phyloP scores from a whole-genome alignment of 37 sponge, comb jelly and placozoan species.

The Petrosia ficiformis region DNA sequence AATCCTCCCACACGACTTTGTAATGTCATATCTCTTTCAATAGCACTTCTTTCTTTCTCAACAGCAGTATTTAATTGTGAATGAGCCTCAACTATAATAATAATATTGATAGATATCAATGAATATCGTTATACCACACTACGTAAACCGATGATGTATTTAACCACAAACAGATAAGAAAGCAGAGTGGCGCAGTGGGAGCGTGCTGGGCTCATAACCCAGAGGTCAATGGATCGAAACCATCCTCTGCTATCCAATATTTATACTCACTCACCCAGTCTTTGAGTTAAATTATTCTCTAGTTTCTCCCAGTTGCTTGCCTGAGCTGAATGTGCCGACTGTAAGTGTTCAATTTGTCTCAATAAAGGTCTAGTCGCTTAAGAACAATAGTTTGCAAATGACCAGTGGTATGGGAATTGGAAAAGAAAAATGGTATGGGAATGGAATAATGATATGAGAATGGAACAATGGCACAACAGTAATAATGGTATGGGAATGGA shows the following conservation, averaged over 20 bases:
- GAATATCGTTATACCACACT: background rate
- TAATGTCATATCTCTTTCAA: conserved; percentile 49
- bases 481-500: conserved; percentile 2
- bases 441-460: background rate
- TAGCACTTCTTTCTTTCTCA: conserved; percentile 59
- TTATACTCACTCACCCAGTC: conserved; percentile 66
- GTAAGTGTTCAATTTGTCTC: conserved; percentile 86
- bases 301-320: conserved; percentile 82
- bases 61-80: conserved; percentile 34
- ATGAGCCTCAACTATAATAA: conserved; percentile 59
- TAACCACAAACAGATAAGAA: too few relatives aligned
- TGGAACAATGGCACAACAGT: background rate
- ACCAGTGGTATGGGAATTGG: background rate
- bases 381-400: background rate
- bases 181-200: conserved; percentile 97
- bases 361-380: conserved; percentile 85
- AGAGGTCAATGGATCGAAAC: too few relatives aligned
- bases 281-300: conserved; percentile 77
- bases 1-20: conserved; percentile 37
- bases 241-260: conserved; percentile 82
- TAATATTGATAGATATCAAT: background rate
- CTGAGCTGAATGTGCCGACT: conserved; percentile 72
- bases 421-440: conserved; percentile 1
- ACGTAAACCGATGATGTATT: background rate
- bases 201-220: too few relatives aligned